phyloP scores from a whole-genome alignment of 92 coral and sea anemone genomes.

The Siderastrea siderea region DNA sequence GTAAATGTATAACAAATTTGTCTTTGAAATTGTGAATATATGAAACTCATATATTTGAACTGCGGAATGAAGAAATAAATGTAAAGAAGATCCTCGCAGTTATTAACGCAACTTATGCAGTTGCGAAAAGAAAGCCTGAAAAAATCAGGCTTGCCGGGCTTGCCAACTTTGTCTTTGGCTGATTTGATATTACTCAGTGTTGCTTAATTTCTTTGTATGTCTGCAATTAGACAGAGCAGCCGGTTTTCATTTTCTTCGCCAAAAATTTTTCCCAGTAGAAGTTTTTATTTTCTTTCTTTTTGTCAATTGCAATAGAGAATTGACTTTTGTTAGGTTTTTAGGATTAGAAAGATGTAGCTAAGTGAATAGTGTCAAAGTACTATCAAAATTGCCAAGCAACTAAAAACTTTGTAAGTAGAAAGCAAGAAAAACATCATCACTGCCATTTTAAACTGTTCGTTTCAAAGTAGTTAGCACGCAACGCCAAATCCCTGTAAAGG shows the following conservation, averaged over 20 bases:
- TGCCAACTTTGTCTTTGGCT: no score
- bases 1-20: neutral
- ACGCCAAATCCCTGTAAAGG: neutral
- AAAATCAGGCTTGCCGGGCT: no score
- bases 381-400: slow-evolving; percentile 30
- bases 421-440: neutral
- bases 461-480: neutral
- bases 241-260: neutral
- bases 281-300: neutral
- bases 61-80: no score
- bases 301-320: neutral
- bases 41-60: no score
- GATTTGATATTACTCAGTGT: no score
- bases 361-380: neutral
- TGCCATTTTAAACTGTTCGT: slow-evolving; percentile 8
- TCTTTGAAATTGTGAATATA: no score
- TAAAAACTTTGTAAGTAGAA: neutral
- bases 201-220: neutral
- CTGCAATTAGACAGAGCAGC: neutral
- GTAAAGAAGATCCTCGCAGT: no score
- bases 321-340: neutral
- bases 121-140: no score
- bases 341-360: neutral
- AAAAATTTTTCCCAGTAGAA: neutral
- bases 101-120: no score